phyloP scores from a whole-genome alignment of 2,888 invertebrate genomes.

The Bibio marci region DNA sequence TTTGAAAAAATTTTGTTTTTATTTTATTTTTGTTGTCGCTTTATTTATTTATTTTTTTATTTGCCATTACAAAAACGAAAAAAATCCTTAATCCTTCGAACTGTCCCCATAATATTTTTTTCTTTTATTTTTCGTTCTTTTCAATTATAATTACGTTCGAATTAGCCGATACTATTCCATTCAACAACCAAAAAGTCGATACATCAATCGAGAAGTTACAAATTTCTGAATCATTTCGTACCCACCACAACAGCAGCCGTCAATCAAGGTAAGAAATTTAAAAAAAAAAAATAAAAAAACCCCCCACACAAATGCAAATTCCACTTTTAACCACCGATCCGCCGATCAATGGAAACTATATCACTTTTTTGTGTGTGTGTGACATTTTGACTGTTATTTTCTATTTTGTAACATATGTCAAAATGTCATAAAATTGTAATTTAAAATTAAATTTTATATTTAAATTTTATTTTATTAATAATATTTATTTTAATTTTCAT shows the following conservation, averaged over 20 bases:
- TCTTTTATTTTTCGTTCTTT: not conserved
- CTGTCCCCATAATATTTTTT: not conserved
- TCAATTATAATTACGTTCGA: not conserved
- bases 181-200: conserved; percentile 31
- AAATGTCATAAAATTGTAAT: too few relatives aligned
- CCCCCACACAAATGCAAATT: not conserved
- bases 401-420: too few relatives aligned
- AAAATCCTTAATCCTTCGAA: not conserved
- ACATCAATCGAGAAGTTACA: conserved; percentile 35
- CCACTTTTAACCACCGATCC: not conserved
- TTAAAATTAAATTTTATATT: too few relatives aligned
- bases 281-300: conserved; percentile 4
- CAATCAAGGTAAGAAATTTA: conserved; percentile 8
- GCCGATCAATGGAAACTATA: not conserved
- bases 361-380: too few relatives aligned
- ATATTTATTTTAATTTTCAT: too few relatives aligned
- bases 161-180: conserved; percentile 18
- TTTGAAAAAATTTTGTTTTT: too few relatives aligned
- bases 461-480: too few relatives aligned
- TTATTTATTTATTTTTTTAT: not conserved
- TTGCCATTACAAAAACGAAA: not conserved
- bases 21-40: too few relatives aligned
- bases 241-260: conserved; percentile 4
- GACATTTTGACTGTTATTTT: too few relatives aligned
- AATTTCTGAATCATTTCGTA: conserved; percentile 29